Evolutionary conservation across 2,113 vertebrate genomes (phyloP).

Genomic region (Patagioenas fasciata): DNA sequence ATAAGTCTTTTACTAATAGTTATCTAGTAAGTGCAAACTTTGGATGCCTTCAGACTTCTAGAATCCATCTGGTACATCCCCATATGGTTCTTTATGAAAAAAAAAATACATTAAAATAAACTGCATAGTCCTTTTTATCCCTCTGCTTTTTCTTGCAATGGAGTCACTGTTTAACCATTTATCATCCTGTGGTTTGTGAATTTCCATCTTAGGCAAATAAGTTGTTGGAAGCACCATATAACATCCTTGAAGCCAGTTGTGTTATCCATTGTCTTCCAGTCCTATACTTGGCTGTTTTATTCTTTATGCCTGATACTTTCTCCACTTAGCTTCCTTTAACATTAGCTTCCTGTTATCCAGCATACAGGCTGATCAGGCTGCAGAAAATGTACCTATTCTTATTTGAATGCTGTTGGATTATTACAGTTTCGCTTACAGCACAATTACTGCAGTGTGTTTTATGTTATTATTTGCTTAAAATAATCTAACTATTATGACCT

Average conservation of each 20-base stretch:
- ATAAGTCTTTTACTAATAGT: neutral
- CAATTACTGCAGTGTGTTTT: neutral
- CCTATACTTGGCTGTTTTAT: neutral
- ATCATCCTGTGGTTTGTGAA: neutral
- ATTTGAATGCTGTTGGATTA: neutral
- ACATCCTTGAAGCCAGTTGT: neutral
- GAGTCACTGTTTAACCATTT: neutral
- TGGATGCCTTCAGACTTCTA: neutral
- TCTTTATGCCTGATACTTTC: neutral
- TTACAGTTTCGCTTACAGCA: neutral
- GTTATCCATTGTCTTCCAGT: neutral
- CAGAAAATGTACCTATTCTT: neutral
- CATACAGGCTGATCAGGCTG: neutral
- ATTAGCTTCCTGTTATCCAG: neutral
- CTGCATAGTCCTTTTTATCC: neutral
- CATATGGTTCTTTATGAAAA: neutral
- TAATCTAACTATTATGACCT: neutral
- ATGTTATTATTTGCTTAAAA: neutral
- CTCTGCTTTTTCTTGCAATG: neutral
- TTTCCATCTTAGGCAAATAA: neutral
- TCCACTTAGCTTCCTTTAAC: neutral
- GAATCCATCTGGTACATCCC: neutral
- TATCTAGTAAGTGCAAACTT: neutral
- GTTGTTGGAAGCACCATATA: neutral
- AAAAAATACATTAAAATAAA: neutral